These are phyloP conservation scores for Sarcoramphus papa DNA, from an alignment of 2,797 vertebrate species.

Conservation along the genomic window DNA sequence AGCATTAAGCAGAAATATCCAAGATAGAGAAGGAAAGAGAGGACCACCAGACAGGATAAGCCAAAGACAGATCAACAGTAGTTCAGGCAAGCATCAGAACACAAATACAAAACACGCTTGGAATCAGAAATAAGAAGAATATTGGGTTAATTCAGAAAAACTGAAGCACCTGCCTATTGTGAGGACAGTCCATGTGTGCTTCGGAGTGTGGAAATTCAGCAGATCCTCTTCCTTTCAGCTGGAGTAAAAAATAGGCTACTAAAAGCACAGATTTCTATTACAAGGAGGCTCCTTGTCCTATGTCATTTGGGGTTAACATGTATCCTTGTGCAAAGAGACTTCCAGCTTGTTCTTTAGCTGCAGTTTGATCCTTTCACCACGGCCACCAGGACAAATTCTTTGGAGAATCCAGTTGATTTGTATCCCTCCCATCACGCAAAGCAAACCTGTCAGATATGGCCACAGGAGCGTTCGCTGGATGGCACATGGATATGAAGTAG, in stretches of 20 bases:
- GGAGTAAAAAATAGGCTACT: background rate
- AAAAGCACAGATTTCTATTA: background rate
- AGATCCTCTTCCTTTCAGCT: background rate
- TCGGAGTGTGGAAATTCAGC: background rate
- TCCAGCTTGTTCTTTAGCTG: background rate
- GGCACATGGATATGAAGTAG: background rate
- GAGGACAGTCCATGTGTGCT: background rate
- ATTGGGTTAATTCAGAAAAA: background rate
- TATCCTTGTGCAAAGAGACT: background rate
- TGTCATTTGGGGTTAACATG: background rate
- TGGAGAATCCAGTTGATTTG: background rate
- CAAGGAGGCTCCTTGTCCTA: background rate
- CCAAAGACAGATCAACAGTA: background rate
- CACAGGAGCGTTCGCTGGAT: background rate
- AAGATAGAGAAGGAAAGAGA: background rate
- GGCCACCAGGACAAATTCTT: background rate
- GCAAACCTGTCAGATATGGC: background rate
- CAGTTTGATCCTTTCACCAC: background rate
- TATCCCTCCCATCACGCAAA: rapidly evolving
- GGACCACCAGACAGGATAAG: background rate
- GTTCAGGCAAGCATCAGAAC: background rate
- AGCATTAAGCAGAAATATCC: background rate
- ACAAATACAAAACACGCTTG: background rate
- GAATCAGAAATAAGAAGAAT: background rate
- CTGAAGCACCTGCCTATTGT: background rate